Evolutionary conservation across 2,113 vertebrate genomes (phyloP).

Genomic region (Progne subis): DNA sequence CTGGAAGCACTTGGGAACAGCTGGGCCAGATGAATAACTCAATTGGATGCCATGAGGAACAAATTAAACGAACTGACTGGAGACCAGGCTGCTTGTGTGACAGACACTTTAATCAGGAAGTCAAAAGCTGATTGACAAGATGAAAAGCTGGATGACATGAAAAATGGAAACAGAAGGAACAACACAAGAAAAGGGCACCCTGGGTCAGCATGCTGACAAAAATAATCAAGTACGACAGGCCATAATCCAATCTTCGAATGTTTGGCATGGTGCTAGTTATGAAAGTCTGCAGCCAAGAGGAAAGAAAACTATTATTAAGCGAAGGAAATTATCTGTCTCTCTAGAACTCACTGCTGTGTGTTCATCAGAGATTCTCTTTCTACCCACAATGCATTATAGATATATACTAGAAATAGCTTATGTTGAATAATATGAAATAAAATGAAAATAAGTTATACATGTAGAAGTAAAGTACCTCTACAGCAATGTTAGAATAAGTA

Average conservation of each 20-base stretch:
- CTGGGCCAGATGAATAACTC: slow-evolving; percentile 85
- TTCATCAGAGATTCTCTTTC: slow-evolving; percentile 58
- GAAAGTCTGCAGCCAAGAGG: slow-evolving; percentile 78
- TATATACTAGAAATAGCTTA: slow-evolving; percentile 2
- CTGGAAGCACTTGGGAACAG: slow-evolving; percentile 84
- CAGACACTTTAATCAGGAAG: slow-evolving; percentile 89
- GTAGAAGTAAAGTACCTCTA: slow-evolving; percentile 6
- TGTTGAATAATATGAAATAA: slow-evolving; percentile 38
- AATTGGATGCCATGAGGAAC: slow-evolving; percentile 86
- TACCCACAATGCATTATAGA: neutral
- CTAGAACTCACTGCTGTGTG: slow-evolving; percentile 58
- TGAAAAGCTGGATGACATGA: slow-evolving; percentile 87
- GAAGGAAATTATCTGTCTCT: slow-evolving; percentile 77
- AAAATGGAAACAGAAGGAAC: slow-evolving; percentile 89
- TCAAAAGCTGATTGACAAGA: slow-evolving; percentile 89
- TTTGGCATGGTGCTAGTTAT: slow-evolving; percentile 81
- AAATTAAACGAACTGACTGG: slow-evolving; percentile 85
- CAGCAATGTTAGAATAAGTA: neutral
- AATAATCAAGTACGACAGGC: slow-evolving; percentile 85
- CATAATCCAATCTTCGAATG: slow-evolving; percentile 82
- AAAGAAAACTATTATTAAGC: slow-evolving; percentile 82
- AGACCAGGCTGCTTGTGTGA: slow-evolving; percentile 80
- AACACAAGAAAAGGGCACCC: slow-evolving; percentile 83
- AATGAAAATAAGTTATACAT: slow-evolving; percentile 37
- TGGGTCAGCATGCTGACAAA: slow-evolving; percentile 85